Evolutionary conservation across 2,797 vertebrate genomes (phyloP).

Genomic region (Smutsia gigantea): DNA sequence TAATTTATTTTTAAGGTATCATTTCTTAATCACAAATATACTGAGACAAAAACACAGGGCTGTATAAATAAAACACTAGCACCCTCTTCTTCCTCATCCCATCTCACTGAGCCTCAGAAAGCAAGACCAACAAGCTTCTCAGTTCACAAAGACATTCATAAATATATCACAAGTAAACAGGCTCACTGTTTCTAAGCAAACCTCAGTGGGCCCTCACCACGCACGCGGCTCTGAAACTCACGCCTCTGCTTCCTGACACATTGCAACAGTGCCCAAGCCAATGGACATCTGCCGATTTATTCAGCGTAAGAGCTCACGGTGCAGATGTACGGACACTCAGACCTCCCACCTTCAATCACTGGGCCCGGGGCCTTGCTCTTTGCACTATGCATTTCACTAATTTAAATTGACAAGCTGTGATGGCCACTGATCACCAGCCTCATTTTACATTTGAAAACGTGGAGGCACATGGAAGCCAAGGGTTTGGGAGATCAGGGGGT

Average conservation of each 20-base stretch:
- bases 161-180: not conserved
- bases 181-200: not conserved
- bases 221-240: too few species aligned
- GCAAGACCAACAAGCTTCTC: not conserved
- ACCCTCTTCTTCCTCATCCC: not conserved
- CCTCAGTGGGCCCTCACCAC: too few species aligned
- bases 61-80: fast-evolving
- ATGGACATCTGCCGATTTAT: not conserved
- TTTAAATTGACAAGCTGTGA: not conserved
- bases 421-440: too few species aligned
- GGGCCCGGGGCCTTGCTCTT: not conserved
- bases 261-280: not conserved
- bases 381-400: not conserved
- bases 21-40: not conserved
- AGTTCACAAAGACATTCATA: not conserved
- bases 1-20: not conserved
- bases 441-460: not conserved
- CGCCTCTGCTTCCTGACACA: too few species aligned
- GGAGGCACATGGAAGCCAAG: not conserved
- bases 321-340: not conserved
- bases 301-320: not conserved
- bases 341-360: fast-evolving
- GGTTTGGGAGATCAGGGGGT: too few species aligned
- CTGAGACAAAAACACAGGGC: not conserved
- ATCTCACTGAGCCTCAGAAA: not conserved